Evolutionary conservation across 2,888 invertebrate species (phyloP), one percentile per base, ranked within the genome.

Genomic region (Anodontia alba): DNA sequence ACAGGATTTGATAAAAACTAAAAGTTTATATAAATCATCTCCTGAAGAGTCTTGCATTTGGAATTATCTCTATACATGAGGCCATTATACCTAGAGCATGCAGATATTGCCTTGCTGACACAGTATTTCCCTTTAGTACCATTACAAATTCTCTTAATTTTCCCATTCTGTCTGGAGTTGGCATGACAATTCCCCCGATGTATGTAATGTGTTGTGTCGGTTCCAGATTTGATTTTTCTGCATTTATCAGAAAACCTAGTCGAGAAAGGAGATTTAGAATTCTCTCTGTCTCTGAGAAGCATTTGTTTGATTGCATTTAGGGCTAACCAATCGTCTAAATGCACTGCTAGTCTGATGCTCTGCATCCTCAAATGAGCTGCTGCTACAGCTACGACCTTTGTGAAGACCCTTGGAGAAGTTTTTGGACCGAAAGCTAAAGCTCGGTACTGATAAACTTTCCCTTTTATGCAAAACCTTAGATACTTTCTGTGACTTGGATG

Each of bases 241-340:
- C 20, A 71, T 86, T 86, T 57, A 83, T 78, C 26, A 83, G 67
- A 38, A 86, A 83, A 31, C 81, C 83, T 67, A 81, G 62, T 31
- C 73, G 33, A n/a, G 73, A 46, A 15, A 83, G 73, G 29, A 83
- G 46, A 62, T 73, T 23, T 15, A 82, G 23, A 29, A 71, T n/a
- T 67, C 10, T 78, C 12, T 73, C 71, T 79, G 73, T 79, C 78
- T 67, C 33, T 36, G 7, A 71, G 33, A 36, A 83, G 62, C 3
- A 12, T 31, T n/a, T 15, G 0, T 46, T 62, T 62, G 20, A 36
- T 12, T 17, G 46, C 33, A 75, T 78, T 83, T 1, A 68, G 29
- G 20, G 33, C 75, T 8, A 86, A 57, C 80, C 81, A 81, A 69
- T 84, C 86, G 81, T 86, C 86, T 42, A 82, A 62, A 26, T 84